Conservation (phyloP, 2,797 vertebrate species). For the Spea hammondii region DNA sequence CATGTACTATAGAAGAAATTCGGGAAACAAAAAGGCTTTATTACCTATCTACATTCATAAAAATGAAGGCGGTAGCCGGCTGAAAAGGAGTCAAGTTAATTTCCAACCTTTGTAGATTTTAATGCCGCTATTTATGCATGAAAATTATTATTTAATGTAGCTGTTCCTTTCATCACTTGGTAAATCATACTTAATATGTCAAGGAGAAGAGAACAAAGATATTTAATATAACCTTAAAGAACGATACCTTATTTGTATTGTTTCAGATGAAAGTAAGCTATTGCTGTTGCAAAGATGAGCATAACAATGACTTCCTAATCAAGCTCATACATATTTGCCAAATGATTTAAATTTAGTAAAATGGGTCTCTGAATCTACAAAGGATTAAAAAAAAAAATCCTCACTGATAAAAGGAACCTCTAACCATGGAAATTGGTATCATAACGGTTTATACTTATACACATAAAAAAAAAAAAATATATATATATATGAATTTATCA, state of each 20-base stretch:
- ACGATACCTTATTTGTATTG: conserved; percentile 49
- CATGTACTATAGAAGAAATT: conserved; percentile 1
- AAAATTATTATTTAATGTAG: conserved; percentile 46
- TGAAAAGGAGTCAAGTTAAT: conserved; percentile 19
- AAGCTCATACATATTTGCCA: conserved; percentile 41
- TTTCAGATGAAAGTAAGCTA: conserved; percentile 40
- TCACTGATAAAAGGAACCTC: background rate
- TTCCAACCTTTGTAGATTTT: conserved; percentile 33
- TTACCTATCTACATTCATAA: conserved; percentile 2
- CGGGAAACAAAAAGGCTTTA: conserved; percentile 8
- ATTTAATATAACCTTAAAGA: conserved; percentile 47
- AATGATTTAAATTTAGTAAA: conserved; percentile 23
- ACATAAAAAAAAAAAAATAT: too few species aligned
- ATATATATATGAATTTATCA: too few species aligned
- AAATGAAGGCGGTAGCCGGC: conserved; percentile 26
- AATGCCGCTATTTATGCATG: conserved; percentile 31
- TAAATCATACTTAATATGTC: conserved; percentile 44
- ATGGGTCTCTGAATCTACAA: too few species aligned
- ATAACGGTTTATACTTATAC: background rate
- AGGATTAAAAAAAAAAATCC: too few species aligned
- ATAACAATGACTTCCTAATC: conserved; percentile 44
- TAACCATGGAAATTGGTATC: background rate
- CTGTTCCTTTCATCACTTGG: conserved; percentile 46
- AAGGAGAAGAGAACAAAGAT: conserved; percentile 43
- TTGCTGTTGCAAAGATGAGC: conserved; percentile 37